Conservation (phyloP, 2,113 vertebrate genomes). For the Zootoca vivipara region DNA sequence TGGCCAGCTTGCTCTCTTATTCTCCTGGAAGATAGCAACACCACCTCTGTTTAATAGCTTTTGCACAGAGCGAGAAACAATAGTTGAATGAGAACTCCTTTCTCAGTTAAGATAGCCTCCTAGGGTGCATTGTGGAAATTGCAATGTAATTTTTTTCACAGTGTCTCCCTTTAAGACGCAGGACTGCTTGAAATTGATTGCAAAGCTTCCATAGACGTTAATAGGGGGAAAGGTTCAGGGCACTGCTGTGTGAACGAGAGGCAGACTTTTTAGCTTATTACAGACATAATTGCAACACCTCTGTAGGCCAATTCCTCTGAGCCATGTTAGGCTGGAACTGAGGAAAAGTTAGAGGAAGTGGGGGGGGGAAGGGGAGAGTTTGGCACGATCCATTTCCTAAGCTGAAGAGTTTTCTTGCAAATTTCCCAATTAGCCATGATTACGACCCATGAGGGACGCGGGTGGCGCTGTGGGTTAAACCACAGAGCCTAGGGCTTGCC, state of each 20-base stretch:
- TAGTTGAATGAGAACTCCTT: neutral
- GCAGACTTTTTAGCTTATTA: neutral
- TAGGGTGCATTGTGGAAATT: neutral
- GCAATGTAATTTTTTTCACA: neutral
- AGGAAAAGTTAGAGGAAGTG: neutral
- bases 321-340: neutral
- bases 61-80: neutral
- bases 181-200: neutral
- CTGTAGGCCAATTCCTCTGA: neutral
- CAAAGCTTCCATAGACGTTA: neutral
- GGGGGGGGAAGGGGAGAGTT: neutral
- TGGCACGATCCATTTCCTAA: neutral
- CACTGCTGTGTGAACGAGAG: neutral
- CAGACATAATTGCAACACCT: neutral
- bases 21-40: conserved; percentile 14
- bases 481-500: no score
- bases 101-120: neutral
- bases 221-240: neutral
- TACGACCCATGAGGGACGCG: neutral
- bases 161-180: neutral
- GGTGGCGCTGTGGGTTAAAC: no score
- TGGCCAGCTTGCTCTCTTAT: neutral
- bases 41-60: neutral
- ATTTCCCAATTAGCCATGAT: rapidly evolving
- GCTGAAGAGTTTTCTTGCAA: neutral